phyloP scores from a whole-genome alignment of 1,140 invertebrate species.

The Heterodera carotae region DNA sequence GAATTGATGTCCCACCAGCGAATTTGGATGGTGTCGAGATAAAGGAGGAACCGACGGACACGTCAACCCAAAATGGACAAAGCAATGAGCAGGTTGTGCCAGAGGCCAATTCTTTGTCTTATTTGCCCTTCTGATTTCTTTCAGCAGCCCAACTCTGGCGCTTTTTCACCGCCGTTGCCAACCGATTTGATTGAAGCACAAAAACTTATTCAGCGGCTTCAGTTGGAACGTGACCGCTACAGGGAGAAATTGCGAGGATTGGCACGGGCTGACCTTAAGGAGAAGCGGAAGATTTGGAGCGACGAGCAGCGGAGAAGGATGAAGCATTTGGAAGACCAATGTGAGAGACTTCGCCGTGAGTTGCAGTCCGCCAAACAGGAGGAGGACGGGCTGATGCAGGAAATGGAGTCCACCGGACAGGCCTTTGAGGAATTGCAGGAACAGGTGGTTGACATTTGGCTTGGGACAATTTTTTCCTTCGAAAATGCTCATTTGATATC shows the following conservation, averaged over 20 bases:
- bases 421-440: constrained; percentile 99
- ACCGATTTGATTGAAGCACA: background rate
- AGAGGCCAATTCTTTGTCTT: background rate
- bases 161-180: background rate
- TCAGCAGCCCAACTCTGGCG: background rate
- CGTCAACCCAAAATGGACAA: constrained; percentile 18
- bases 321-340: constrained; percentile 47
- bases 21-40: background rate
- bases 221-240: constrained; percentile 28
- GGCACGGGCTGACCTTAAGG: constrained; percentile 33
- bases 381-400: constrained; percentile 92
- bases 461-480: constrained; percentile 68
- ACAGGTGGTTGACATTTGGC: constrained; percentile 75
- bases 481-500: too few species aligned
- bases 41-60: constrained; percentile 25
- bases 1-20: background rate
- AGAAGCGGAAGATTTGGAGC: constrained; percentile 45
- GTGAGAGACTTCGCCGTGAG: constrained; percentile 49
- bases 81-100: background rate
- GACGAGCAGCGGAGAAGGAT: constrained; percentile 47
- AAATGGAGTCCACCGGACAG: constrained; percentile 90
- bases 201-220: constrained; percentile 14
- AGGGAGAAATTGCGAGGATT: constrained; percentile 36
- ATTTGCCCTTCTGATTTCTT: background rate
- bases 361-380: constrained; percentile 70